Evolutionary conservation across 1,140 invertebrate species (phyloP).

Genomic region (Cherax quadricarinatus): DNA sequence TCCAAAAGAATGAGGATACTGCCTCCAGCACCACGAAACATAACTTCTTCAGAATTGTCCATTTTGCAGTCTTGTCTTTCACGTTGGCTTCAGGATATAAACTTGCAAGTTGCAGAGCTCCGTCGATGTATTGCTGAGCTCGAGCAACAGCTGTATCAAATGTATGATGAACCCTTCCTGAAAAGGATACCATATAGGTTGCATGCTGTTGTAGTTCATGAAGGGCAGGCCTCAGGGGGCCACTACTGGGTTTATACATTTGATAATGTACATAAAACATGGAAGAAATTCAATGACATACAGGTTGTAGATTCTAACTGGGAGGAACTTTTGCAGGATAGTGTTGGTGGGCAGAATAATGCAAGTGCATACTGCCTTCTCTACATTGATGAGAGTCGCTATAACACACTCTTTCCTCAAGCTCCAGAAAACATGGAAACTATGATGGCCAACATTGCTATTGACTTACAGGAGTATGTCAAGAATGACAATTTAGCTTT

Average conservation of each 20-base stretch:
- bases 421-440: slow-evolving; percentile 27
- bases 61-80: slow-evolving; percentile 76
- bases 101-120: slow-evolving; percentile 76
- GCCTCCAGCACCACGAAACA: slow-evolving; percentile 63
- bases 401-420: slow-evolving; percentile 72
- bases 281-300: slow-evolving; percentile 78
- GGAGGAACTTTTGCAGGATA: slow-evolving; percentile 78
- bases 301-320: slow-evolving; percentile 78
- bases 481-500: slow-evolving; percentile 77
- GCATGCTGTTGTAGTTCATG: slow-evolving; percentile 80
- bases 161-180: slow-evolving; percentile 78
- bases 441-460: slow-evolving; percentile 73
- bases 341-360: slow-evolving; percentile 79
- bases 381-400: slow-evolving; percentile 77
- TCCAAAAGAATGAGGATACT: slow-evolving; percentile 56
- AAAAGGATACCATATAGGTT: slow-evolving; percentile 77
- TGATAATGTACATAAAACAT: slow-evolving; percentile 73
- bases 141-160: slow-evolving; percentile 76
- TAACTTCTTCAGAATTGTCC: slow-evolving; percentile 60
- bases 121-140: slow-evolving; percentile 76
- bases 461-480: slow-evolving; percentile 76
- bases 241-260: slow-evolving; percentile 80
- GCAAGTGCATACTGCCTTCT: slow-evolving; percentile 79
- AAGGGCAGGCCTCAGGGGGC: slow-evolving; percentile 79
- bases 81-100: slow-evolving; percentile 78